A percentile compares a stretch with the other conserved stretches of the same genome.
These are phyloP conservation scores for Oncorhynchus keta DNA, from an alignment of 2,113 vertebrate genomes.

Conservation along the genomic window DNA sequence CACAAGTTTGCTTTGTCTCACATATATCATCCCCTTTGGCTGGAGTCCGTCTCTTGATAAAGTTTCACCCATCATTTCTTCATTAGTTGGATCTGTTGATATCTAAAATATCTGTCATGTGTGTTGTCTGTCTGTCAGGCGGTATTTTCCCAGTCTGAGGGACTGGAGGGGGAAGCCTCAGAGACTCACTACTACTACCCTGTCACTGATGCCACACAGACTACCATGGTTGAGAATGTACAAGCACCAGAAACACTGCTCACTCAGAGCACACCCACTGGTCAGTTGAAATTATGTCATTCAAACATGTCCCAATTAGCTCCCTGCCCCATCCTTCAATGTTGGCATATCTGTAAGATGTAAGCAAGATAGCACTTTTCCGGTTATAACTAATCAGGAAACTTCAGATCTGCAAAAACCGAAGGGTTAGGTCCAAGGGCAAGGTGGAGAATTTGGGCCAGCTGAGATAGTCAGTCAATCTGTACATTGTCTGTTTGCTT, in stretches of 20 bases:
- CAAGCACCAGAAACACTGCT: slow-evolving; percentile 74
- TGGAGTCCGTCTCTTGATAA: no score
- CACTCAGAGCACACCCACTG: slow-evolving; percentile 73
- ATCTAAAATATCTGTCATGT: background rate
- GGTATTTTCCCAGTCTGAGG: slow-evolving; percentile 77
- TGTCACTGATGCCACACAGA: slow-evolving; percentile 69
- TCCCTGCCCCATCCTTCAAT: background rate
- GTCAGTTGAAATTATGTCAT: slow-evolving; percentile 34
- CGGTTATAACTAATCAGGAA: no score
- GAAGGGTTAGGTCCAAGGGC: no score
- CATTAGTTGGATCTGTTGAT: background rate
- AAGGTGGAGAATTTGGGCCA: no score
- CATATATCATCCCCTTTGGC: background rate
- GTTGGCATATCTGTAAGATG: no score
- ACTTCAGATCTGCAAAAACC: no score
- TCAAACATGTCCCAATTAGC: no score
- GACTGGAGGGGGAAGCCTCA: slow-evolving; percentile 67
- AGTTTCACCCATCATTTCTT: no score
- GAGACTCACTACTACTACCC: slow-evolving; percentile 81
- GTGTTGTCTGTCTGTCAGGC: slow-evolving; percentile 54
- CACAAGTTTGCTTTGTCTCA: background rate
- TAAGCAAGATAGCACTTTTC: no score
- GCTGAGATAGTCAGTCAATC: no score
- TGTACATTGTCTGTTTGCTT: background rate
- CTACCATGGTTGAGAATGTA: slow-evolving; percentile 79